These are phyloP conservation scores for Arctocebus calabarensis DNA, from an alignment of 2,797 vertebrate genomes.

Conservation along the genomic window DNA sequence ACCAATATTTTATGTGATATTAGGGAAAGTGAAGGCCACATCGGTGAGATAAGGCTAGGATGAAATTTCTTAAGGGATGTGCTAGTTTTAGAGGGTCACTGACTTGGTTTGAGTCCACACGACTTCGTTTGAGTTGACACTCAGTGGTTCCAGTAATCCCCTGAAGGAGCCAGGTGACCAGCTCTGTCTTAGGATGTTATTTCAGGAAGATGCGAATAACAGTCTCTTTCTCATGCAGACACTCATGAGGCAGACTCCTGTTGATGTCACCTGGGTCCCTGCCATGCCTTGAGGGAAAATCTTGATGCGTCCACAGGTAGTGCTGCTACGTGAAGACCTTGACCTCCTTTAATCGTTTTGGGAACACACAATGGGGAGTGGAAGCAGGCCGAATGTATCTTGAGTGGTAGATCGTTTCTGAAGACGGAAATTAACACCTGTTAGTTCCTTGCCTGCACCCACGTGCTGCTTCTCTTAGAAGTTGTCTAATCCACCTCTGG, in stretches of 20 bases:
- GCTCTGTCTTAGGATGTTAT: background rate
- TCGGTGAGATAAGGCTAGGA: background rate
- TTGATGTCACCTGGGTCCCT: too few relatives aligned
- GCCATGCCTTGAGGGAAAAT: background rate
- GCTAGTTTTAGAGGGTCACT: background rate
- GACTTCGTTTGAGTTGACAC: background rate
- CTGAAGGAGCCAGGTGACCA: background rate
- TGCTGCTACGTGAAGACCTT: background rate
- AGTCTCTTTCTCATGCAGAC: background rate
- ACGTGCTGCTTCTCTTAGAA: background rate
- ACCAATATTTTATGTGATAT: background rate
- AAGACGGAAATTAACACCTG: background rate
- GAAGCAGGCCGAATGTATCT: background rate
- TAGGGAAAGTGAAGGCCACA: background rate
- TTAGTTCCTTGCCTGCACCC: background rate
- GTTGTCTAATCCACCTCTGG: background rate
- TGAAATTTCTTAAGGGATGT: background rate
- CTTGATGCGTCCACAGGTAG: background rate
- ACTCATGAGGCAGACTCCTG: background rate
- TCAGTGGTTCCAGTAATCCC: background rate
- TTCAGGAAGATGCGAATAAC: background rate
- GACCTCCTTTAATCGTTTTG: background rate
- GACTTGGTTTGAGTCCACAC: background rate
- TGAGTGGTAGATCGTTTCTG: background rate
- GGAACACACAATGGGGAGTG: background rate